Percentiles rank a stretch among this genome's conserved stretches.
These are phyloP conservation scores for Anniella stebbinsi DNA, from an alignment of 2,797 vertebrate genomes.

Conservation along the genomic window DNA sequence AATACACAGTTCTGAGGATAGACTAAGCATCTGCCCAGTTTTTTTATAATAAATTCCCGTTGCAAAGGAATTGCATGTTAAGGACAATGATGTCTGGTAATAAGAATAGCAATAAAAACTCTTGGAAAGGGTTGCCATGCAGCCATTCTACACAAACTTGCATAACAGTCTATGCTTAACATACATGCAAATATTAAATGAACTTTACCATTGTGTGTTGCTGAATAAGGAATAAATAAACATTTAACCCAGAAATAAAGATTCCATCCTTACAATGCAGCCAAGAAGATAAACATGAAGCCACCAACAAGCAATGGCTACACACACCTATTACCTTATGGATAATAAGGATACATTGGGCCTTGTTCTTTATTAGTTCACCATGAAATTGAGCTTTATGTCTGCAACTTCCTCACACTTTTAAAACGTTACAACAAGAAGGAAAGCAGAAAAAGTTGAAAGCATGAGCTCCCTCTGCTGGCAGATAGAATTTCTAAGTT, in stretches of 20 bases:
- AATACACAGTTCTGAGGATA: not conserved
- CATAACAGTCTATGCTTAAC: not conserved
- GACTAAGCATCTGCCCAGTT: not conserved
- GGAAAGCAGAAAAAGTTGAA: constrained; percentile 48
- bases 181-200: not conserved
- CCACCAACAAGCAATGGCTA: not conserved
- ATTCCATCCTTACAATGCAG: not conserved
- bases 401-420: fast-evolving
- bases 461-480: constrained; percentile 78
- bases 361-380: not conserved
- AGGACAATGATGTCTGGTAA: not conserved
- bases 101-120: not conserved
- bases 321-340: not conserved
- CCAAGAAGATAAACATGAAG: not conserved
- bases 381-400: not conserved
- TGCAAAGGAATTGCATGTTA: not conserved
- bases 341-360: not conserved
- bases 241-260: not conserved
- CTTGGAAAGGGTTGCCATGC: not conserved
- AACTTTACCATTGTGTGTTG: not conserved
- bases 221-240: not conserved
- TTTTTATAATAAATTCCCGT: not conserved
- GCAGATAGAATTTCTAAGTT: fast-evolving
- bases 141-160: not conserved
- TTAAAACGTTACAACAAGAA: fast-evolving